Base-by-base conservation (phyloP, 2,797 vertebrate species). In the Pipistrellus pygmaeus region DNA sequence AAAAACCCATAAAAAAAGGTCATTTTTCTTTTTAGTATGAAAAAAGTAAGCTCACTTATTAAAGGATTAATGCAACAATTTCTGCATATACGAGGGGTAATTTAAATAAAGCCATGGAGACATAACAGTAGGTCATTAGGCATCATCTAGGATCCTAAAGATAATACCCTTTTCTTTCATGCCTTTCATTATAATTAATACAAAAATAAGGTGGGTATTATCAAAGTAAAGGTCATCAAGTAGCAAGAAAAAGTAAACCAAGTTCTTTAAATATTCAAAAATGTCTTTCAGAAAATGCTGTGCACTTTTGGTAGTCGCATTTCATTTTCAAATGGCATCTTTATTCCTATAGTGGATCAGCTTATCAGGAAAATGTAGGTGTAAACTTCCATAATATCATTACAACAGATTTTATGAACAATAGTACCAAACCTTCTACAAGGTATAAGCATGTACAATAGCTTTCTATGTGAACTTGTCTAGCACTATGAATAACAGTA, bases 241-340 rank as follows among this genome's bases (percentile, higher is more conserved):
- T 53, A 88, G 48, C 25, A 93, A 93, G 18, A 21, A 51, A 71
- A 72, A 91, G 38, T n/a, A 72, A 90, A 68, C 0, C 64, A 92
- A 80, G 12, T 53, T 48, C 20, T 75, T 84, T 46, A 57, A 94
- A 71, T 57, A 25, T 44, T 46, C 46, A 91, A 48, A 66, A 35
- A 72, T 8, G 8, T 91, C 84, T 81, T 96, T 68, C 57, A 90
- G 38, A 66, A 90, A 90, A 81, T 75, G 35, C 38, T 62, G 18
- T 90, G 46, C 6, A 55, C 12, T 78, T 17, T 73, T 71, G 23
- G 53, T n/a, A 68, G 20, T 23, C 62, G 60, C 6, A 46, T 55
- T 85, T 85, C 71, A 8, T 64, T 73, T 92, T 90, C 73, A 87
- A 73, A 71, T 84, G 84, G 11, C 8, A 55, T 51, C 4, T 81